A percentile compares a stretch with the other conserved stretches of the same genome.
phyloP scores from a whole-genome alignment of 1,140 invertebrate species.

The Drosophila lacteicornis region DNA sequence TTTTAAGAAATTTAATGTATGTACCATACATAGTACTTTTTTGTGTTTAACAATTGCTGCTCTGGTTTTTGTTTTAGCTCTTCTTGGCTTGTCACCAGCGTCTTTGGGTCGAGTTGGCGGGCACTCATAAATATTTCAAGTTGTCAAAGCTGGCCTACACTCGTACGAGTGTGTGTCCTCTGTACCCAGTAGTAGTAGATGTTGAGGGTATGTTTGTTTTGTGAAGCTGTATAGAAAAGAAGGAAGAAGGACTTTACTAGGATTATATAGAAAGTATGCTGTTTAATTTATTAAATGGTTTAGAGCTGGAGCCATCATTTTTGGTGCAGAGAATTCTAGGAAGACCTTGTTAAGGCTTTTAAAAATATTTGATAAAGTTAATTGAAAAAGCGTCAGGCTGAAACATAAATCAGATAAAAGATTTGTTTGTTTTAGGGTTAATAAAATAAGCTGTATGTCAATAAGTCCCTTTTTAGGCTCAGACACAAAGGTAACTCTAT shows the following conservation, averaged over 20 bases:
- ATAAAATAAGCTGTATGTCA: neutral
- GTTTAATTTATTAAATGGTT: no score
- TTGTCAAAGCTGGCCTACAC: constrained; percentile 28
- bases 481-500: no score
- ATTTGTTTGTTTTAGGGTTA: neutral
- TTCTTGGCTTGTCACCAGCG: constrained; percentile 52
- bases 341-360: no score
- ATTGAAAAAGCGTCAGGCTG: no score
- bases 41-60: constrained; percentile 12
- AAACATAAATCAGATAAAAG: neutral
- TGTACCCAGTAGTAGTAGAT: neutral
- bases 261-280: neutral
- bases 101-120: constrained; percentile 41
- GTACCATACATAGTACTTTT: constrained; percentile 13
- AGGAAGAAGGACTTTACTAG: no score
- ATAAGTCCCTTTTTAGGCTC: no score
- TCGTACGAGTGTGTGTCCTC: constrained; percentile 12
- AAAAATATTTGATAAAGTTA: no score
- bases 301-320: no score
- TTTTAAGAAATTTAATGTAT: neutral
- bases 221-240: neutral
- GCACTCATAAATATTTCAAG: constrained; percentile 62
- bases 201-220: neutral
- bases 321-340: neutral
- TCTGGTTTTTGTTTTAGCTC: constrained; percentile 40